A percentile compares a stretch with the other conserved stretches of the same genome.
These are phyloP conservation scores for Beroe ovata DNA, from an alignment of 37 sponge, comb jelly and placozoan genomes.

Conservation along the genomic window DNA sequence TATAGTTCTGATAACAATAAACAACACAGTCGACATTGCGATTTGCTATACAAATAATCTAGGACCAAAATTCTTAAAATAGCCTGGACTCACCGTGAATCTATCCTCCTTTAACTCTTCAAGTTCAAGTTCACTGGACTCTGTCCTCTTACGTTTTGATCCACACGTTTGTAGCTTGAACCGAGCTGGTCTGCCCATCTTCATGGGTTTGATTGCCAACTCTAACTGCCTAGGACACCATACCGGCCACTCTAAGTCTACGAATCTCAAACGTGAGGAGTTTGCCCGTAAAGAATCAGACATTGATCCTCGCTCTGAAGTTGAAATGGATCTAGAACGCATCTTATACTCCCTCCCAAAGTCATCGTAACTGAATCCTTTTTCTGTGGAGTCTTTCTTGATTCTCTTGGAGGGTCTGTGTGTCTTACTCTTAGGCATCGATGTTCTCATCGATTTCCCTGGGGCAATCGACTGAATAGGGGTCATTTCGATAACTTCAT, in stretches of 20 bases:
- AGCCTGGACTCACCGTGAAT: slow-evolving; percentile 33
- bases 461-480: too few relatives aligned
- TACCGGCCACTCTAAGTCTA: slow-evolving; percentile 48
- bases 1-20: not conserved
- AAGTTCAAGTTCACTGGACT: slow-evolving; percentile 4
- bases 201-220: not conserved
- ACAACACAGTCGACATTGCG: too few relatives aligned
- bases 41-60: too few relatives aligned
- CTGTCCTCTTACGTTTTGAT: not conserved
- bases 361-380: not conserved
- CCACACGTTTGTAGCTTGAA: slow-evolving; percentile 11
- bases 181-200: slow-evolving; percentile 3
- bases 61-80: too few relatives aligned
- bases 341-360: not conserved
- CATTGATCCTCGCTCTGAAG: not conserved
- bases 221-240: slow-evolving; percentile 43
- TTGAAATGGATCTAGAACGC: not conserved
- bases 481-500: too few relatives aligned
- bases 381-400: not conserved
- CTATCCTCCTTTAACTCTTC: not conserved
- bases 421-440: too few relatives aligned
- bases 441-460: too few relatives aligned
- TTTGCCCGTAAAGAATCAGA: not conserved
- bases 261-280: not conserved
- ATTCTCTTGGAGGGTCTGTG: too few relatives aligned